Evolutionary conservation across 2,113 vertebrate genomes (phyloP).

Genomic region (Quiscalus mexicanus): DNA sequence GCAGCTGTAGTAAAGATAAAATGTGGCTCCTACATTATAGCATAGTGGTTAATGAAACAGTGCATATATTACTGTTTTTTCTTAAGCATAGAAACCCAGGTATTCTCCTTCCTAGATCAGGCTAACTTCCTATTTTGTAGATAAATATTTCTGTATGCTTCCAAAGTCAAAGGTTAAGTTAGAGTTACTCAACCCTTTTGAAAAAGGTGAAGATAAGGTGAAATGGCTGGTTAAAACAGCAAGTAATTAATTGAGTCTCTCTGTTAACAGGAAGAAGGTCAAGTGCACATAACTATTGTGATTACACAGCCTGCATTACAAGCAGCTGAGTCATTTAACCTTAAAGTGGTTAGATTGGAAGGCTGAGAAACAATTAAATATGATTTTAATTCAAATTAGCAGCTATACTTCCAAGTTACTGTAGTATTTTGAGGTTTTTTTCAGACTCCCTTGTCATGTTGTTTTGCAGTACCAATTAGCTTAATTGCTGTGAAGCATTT

Average conservation of each 20-base stretch:
- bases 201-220: conserved; percentile 63
- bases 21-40: neutral
- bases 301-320: conserved; percentile 63
- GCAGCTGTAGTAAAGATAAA: neutral
- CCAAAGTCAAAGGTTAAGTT: conserved; percentile 64
- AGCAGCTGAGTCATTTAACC: conserved; percentile 64
- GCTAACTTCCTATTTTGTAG: conserved; percentile 6
- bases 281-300: conserved; percentile 59
- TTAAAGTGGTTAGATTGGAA: conserved; percentile 70
- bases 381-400: conserved; percentile 78
- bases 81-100: neutral
- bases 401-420: conserved; percentile 71
- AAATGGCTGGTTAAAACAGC: conserved; percentile 68
- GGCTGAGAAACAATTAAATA: conserved; percentile 76
- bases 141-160: conserved; percentile 34
- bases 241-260: conserved; percentile 79
- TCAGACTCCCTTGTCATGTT: neutral
- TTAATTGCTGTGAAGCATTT: neutral
- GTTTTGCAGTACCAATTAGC: neutral
- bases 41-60: neutral
- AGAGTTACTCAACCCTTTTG: conserved; percentile 59
- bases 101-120: neutral
- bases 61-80: neutral
- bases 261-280: conserved; percentile 76
- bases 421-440: conserved; percentile 5